Conservation (phyloP, 2,888 invertebrate genomes). For the Taphrorychus bicolor region DNA sequence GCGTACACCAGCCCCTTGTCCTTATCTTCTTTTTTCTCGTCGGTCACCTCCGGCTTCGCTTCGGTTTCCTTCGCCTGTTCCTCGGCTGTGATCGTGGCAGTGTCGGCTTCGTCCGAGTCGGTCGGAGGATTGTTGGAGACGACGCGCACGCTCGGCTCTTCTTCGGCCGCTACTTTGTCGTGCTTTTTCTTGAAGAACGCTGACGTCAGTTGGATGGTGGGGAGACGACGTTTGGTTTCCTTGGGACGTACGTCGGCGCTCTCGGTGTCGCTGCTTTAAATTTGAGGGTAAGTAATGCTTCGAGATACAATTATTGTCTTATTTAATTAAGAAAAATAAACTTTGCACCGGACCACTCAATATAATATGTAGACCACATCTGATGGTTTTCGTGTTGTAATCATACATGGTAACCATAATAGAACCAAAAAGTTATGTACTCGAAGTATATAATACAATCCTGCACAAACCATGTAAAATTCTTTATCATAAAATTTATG, state of each 20-base stretch:
- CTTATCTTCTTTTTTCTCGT: constrained; percentile 32
- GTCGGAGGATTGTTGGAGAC: no score
- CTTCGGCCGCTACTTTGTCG: constrained; percentile 49
- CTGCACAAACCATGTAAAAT: no score
- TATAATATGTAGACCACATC: no score
- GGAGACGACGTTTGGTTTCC: constrained; percentile 44
- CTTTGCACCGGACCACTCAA: no score
- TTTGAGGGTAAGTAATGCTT: neutral
- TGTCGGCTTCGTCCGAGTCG: constrained; percentile 23
- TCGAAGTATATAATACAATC: no score
- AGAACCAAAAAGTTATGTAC: no score
- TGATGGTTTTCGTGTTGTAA: no score
- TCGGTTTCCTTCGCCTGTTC: constrained; percentile 39
- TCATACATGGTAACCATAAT: no score
- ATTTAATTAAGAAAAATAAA: no score
- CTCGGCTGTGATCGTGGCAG: constrained; percentile 31
- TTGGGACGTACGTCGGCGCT: constrained; percentile 64
- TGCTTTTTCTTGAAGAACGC: constrained; percentile 52
- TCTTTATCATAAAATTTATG: no score
- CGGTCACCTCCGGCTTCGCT: neutral
- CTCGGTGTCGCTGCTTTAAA: constrained; percentile 71
- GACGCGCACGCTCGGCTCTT: constrained; percentile 22
- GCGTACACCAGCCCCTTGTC: constrained; percentile 71
- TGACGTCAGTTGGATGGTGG: constrained; percentile 50
- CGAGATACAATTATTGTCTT: neutral